Percentiles rank a stretch among this genome's conserved stretches.
Conservation (phyloP, 2,888 invertebrate species). For the Microplitis deprimator region DNA sequence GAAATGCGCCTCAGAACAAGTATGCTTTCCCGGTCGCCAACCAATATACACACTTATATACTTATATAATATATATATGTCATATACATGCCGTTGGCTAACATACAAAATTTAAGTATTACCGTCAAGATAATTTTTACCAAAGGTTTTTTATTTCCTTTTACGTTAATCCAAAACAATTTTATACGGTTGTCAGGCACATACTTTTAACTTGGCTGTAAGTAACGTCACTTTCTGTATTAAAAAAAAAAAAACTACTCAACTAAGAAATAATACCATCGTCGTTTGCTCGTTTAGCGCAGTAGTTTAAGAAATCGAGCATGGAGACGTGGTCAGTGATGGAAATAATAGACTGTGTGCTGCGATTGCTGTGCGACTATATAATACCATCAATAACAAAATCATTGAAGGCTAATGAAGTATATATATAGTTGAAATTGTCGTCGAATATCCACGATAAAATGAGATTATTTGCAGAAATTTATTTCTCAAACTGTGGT, state of each 20-base stretch:
- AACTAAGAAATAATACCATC: constrained; percentile 31
- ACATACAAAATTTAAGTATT: not conserved
- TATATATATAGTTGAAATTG: not conserved
- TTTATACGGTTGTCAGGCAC: constrained; percentile 69
- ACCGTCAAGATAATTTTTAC: not conserved
- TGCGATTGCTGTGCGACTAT: constrained; percentile 2
- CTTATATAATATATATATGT: too few relatives aligned
- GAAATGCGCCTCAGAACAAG: constrained; percentile 6
- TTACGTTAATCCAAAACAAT: constrained; percentile 45
- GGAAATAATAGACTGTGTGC: constrained; percentile 44
- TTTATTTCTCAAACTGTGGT: constrained; percentile 6
- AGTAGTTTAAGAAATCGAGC: constrained; percentile 45
- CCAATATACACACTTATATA: too few relatives aligned
- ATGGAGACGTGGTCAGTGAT: constrained; percentile 40
- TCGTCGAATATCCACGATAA: not conserved
- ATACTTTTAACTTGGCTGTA: constrained; percentile 46
- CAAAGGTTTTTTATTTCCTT: not conserved
- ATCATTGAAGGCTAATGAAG: constrained; percentile 21
- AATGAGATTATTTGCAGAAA: constrained; percentile 11
- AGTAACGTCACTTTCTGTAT: not conserved
- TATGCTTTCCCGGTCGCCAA: too few relatives aligned
- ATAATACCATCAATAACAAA: not conserved
- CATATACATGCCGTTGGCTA: too few relatives aligned
- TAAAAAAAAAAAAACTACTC: constrained; percentile 30
- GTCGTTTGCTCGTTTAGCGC: constrained; percentile 27